Percentiles rank a stretch among this genome's conserved stretches.
These are phyloP conservation scores for Pterocles gutturalis DNA, from an alignment of 2,113 vertebrate species.

Conservation along the genomic window DNA sequence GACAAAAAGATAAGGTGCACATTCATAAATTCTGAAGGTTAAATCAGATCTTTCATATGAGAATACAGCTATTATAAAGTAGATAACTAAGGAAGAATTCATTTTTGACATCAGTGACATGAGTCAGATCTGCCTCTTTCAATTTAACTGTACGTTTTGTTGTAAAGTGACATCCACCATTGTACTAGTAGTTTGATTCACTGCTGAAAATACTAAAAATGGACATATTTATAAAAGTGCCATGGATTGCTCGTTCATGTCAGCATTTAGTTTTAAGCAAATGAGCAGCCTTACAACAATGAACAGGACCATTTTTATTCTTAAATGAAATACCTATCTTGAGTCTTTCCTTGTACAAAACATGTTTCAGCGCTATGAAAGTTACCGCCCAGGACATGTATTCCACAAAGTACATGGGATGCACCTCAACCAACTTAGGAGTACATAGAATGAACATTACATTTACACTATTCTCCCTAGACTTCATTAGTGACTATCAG, in stretches of 20 bases:
- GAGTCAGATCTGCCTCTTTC: background rate
- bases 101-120: background rate
- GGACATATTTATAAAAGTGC: background rate
- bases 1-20: background rate
- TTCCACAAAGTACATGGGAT: background rate
- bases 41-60: background rate
- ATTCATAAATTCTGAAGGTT: background rate
- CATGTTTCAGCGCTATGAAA: background rate
- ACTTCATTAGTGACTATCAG: background rate
- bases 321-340: background rate
- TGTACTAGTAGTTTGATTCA: background rate
- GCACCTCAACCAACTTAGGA: background rate
- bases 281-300: background rate
- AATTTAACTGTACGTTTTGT: background rate
- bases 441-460: accelerated
- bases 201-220: background rate
- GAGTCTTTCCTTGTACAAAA: background rate
- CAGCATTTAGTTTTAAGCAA: background rate
- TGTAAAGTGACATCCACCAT: background rate
- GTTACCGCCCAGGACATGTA: background rate
- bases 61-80: background rate
- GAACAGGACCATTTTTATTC: background rate
- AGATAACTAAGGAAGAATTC: background rate
- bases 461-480: background rate
- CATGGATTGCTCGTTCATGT: background rate